Evolutionary conservation across 1,140 invertebrate species (phyloP), one percentile per base, ranked within the genome.

Genomic region (Helicoverpa armigera): DNA sequence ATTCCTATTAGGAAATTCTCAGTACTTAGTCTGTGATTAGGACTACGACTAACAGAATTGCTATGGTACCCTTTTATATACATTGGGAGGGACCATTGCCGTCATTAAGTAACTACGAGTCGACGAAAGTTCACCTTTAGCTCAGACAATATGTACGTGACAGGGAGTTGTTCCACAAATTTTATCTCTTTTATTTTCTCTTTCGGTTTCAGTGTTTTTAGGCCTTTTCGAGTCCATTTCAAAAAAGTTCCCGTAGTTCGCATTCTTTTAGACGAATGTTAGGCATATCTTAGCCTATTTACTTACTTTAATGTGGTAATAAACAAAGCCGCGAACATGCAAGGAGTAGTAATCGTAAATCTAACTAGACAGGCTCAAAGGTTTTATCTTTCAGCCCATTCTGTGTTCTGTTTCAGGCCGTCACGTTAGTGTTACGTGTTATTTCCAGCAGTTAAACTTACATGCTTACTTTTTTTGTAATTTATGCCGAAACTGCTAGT

Each of bases 311-410:
- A 69, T 69, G 67, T 23, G 67, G 67, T 29, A 51, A 70, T 53
- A 70, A 70, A 70, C 67, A 70, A 67, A 48, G 67, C 48, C 67
- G 67, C 67, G 50, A 70, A 70, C 67, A 70, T 51, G 67, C 67
- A 70, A 70, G 50, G 29, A 67, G 63, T 67, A 48, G 63, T 67
- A 67, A 70, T 70, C 67, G 67, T 53, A 70, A 70, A 67, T 67
- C 63, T 67, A 48, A 67, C 43, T 67, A 67, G 43, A 67, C 43
- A 67, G 63, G 31, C 16, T 67, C 43, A 67, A 65, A 67, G 63
- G 48, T 67, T 67, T 67, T 67, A 67, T 67, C 63, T 67, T 67
- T 67, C 43, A 67, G 63, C 63, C 63, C 63, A 48, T 67, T 67
- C 35, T 67, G 63, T 67, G 63, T 67, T 48, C 63, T 18, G 63